Base-by-base conservation (phyloP, 2,113 vertebrate genomes). In the Cyanoramphus novaezelandiae region DNA sequence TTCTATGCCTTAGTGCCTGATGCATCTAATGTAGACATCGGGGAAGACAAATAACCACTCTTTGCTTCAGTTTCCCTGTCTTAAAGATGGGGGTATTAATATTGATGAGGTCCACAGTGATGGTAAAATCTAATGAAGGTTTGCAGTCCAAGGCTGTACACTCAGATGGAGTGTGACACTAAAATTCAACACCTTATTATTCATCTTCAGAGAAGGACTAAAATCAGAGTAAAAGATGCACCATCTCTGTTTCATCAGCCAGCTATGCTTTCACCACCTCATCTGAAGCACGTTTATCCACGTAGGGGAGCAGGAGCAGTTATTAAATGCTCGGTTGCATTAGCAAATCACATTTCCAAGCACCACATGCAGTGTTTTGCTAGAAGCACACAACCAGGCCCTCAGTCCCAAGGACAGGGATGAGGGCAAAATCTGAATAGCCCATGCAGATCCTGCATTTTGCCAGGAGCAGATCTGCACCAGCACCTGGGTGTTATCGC, bases 161-260 rank as follows among this genome's bases (percentile, higher is more conserved):
- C 57, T 95, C 33, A 24, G 83, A 94, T 62, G 65, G 74, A 93
- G 74, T 69, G 74, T 74, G 86, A 96, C 84, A 89, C 57, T 46
- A 79, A 91, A 94, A 94, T 59, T 89, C 91, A 93, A 91, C 94
- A 93, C 91, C 83, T 87, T 91, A 59, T 86, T 95, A 95, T 5
- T 82, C 70, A 76, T 82, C 81, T 94, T 89, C 41, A 78, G 55
- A 92, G n/a, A 10, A 93, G 13, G 47, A 87, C 63, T 79, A 93
- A 94, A 96, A 93, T 89, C 70, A 94, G 77, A 87, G 65, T 82
- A 92, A 84, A 95, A 82, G 65, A 85, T 87, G 81, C 70, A 71
- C 72, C 50, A 82, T 24, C 87, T 78, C 44, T 69, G 67, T 76
- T 76, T 92, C 76, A 85, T 43, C 86, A 89, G 62, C 28, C 77